phyloP scores from a whole-genome alignment of 2,113 vertebrate genomes.

The Oxygymnocypris stewartii region DNA sequence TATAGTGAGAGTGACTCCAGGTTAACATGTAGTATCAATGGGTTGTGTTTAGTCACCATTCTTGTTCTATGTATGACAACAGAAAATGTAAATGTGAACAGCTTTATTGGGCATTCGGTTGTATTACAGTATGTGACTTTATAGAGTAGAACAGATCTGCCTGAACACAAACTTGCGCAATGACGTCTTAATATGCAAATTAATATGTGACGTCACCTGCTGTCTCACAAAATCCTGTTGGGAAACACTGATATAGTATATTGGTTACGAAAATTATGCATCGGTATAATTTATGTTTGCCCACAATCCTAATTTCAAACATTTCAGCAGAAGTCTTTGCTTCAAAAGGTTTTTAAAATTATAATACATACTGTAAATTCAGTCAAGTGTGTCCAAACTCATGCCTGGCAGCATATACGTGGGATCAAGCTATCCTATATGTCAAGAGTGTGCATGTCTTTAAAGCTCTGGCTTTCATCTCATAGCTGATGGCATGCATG shows the following conservation, averaged over 20 bases:
- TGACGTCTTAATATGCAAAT: no score
- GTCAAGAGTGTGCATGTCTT: background rate
- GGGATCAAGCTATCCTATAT: background rate
- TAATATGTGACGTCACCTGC: no score
- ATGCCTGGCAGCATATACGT: background rate
- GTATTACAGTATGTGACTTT: no score
- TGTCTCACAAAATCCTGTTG: no score
- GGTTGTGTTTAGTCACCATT: no score
- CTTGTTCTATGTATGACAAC: no score
- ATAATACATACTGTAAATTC: background rate
- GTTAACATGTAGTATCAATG: no score
- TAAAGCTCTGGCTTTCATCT: conserved; percentile 7
- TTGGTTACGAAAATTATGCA: background rate
- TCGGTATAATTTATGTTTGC: background rate
- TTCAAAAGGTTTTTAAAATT: background rate
- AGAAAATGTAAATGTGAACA: no score
- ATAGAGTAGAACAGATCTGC: no score
- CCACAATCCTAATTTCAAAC: background rate
- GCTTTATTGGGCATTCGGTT: no score
- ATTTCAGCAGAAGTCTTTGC: background rate
- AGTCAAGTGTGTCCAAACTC: conserved; percentile 9
- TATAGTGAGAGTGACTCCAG: no score
- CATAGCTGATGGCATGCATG: background rate
- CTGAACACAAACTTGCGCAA: no score
- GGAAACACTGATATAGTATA: background rate